Percentiles rank a stretch among this genome's conserved stretches.
Evolutionary conservation across 2,113 vertebrate genomes (phyloP).

Genomic region (Myrmecophaga tridactyla): DNA sequence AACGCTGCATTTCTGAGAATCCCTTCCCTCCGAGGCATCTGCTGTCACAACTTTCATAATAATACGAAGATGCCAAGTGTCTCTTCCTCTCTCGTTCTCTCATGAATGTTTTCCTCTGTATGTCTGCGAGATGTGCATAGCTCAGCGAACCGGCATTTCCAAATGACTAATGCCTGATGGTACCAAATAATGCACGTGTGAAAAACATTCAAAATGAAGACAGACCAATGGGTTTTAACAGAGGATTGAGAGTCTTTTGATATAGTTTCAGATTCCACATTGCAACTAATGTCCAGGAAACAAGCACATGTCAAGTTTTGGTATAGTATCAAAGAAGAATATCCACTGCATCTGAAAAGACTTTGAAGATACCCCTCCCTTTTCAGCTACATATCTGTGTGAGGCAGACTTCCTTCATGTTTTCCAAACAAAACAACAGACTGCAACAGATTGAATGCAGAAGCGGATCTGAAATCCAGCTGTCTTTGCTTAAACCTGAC

Average conservation of each 20-base stretch:
- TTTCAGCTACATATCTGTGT: neutral
- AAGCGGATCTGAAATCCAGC: neutral
- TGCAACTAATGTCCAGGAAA: neutral
- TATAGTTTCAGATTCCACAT: neutral
- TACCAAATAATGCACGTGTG: neutral
- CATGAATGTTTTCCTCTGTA: accelerated
- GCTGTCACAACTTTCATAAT: no score
- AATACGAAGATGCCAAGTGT: no score
- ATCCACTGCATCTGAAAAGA: neutral
- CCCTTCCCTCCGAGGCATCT: no score
- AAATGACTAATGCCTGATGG: neutral
- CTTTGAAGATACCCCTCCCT: neutral
- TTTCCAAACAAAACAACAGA: neutral
- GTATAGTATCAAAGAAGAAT: neutral
- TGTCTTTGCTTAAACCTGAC: neutral
- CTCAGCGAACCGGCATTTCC: accelerated
- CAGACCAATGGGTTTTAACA: neutral
- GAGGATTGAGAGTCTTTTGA: neutral
- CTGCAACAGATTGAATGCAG: neutral
- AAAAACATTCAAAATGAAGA: neutral
- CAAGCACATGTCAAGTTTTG: neutral
- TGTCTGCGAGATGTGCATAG: neutral
- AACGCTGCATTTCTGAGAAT: neutral
- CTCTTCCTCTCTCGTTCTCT: neutral
- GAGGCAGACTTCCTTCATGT: neutral